Percentiles rank a stretch among this genome's conserved stretches.
phyloP scores from a whole-genome alignment of 2,113 vertebrate species.

The Progne subis region DNA sequence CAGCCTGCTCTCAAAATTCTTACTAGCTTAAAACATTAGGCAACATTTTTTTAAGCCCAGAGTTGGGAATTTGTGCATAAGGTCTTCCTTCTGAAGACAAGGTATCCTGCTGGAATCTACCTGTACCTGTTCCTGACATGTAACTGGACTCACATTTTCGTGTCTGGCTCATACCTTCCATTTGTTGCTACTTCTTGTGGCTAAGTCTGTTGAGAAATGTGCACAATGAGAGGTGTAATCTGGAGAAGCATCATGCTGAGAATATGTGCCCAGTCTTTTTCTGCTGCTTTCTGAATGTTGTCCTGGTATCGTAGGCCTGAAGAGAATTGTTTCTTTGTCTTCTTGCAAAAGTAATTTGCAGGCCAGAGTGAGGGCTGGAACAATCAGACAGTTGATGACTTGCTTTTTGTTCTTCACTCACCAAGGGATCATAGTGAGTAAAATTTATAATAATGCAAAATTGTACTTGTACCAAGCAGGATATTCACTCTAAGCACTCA shows the following conservation, averaged over 20 bases:
- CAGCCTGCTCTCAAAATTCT: not conserved
- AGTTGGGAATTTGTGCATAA: accelerated
- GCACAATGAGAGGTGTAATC: not conserved
- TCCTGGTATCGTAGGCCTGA: not conserved
- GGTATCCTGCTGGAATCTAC: not conserved
- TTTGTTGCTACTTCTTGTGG: not conserved
- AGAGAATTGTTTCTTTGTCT: not conserved
- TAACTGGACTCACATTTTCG: not conserved
- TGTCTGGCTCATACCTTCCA: not conserved
- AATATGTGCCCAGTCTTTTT: not conserved
- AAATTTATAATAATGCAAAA: not conserved
- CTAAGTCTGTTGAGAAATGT: not conserved
- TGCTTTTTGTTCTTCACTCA: not conserved
- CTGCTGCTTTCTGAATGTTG: not conserved
- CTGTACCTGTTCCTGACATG: not conserved
- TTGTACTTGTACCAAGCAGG: not conserved
- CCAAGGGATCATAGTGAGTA: not conserved
- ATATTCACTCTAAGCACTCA: not conserved
- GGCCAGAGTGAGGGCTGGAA: not conserved
- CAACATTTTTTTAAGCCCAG: not conserved
- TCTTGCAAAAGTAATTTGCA: not conserved
- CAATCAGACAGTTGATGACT: not conserved
- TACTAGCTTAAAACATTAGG: not conserved
- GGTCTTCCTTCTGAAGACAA: not conserved
- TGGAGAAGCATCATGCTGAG: not conserved